phyloP scores from a whole-genome alignment of 2,888 invertebrate genomes.

The Aphodius granarius region DNA sequence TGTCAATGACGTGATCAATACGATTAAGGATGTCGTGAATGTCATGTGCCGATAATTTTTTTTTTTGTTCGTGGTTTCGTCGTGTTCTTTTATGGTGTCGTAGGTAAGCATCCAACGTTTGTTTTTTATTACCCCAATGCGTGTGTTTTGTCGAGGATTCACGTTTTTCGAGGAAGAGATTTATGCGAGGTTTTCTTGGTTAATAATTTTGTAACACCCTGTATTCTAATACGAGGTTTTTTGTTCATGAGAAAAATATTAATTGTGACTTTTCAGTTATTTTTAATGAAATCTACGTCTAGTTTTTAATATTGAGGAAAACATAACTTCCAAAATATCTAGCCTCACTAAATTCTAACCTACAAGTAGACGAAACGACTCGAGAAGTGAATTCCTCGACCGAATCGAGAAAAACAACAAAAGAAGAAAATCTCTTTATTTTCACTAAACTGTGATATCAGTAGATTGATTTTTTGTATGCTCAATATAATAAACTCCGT shows the following conservation, averaged over 20 bases:
- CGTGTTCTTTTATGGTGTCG: background rate
- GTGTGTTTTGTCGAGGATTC: background rate
- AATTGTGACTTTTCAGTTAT: too few species aligned
- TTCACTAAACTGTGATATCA: conserved; percentile 56
- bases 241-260: background rate
- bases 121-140: background rate
- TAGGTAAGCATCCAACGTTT: background rate
- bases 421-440: conserved; percentile 34
- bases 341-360: background rate
- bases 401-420: background rate
- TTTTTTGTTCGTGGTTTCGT: background rate
- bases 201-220: too few species aligned
- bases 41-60: conserved; percentile 59
- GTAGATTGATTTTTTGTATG: conserved; percentile 48
- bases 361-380: background rate
- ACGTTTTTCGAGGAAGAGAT: background rate
- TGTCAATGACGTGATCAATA: conserved; percentile 72
- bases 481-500: conserved; percentile 47
- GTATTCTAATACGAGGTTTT: too few species aligned
- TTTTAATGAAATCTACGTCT: too few species aligned
- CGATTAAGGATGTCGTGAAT: conserved; percentile 72
- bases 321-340: background rate
- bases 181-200: background rate
- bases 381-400: background rate
- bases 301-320: background rate